These are phyloP conservation scores for Bufo gargarizans DNA, from an alignment of 2,113 vertebrate species.

Conservation along the genomic window DNA sequence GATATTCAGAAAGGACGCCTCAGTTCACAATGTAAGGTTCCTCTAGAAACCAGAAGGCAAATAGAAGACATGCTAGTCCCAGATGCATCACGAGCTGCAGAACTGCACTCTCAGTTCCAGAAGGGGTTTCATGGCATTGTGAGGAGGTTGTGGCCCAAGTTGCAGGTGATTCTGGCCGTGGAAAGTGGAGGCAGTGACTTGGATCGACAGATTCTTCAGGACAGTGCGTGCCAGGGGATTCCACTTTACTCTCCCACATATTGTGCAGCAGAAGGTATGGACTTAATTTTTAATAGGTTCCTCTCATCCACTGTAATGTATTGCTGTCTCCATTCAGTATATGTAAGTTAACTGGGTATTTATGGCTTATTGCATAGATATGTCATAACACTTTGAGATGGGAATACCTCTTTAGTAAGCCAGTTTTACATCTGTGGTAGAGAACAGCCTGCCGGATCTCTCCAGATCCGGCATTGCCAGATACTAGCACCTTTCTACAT, in stretches of 20 bases:
- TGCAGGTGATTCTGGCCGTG: conserved; percentile 81
- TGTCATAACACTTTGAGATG: too few relatives aligned
- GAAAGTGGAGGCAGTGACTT: conserved; percentile 78
- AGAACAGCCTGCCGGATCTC: too few relatives aligned
- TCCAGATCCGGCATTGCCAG: too few relatives aligned
- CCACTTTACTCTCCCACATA: conserved; percentile 89
- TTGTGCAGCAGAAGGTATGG: conserved; percentile 80
- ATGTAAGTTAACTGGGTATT: neutral
- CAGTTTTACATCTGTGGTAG: too few relatives aligned
- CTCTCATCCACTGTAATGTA: neutral
- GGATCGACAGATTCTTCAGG: conserved; percentile 75
- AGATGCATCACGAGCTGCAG: conserved; percentile 71
- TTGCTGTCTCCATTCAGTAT: too few relatives aligned
- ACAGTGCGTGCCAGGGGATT: conserved; percentile 79
- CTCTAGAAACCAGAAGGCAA: conserved; percentile 64
- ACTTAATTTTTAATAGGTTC: neutral
- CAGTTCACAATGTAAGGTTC: conserved; percentile 68
- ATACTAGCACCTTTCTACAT: too few relatives aligned
- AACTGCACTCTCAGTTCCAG: conserved; percentile 73
- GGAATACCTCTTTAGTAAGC: too few relatives aligned
- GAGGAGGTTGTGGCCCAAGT: conserved; percentile 82
- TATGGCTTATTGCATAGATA: too few relatives aligned
- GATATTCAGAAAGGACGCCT: conserved; percentile 78
- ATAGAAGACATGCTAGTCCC: conserved; percentile 70
- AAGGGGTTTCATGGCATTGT: conserved; percentile 79